Conservation (phyloP, 1,140 invertebrate genomes). For the Pogonomyrmex barbatus region DNA sequence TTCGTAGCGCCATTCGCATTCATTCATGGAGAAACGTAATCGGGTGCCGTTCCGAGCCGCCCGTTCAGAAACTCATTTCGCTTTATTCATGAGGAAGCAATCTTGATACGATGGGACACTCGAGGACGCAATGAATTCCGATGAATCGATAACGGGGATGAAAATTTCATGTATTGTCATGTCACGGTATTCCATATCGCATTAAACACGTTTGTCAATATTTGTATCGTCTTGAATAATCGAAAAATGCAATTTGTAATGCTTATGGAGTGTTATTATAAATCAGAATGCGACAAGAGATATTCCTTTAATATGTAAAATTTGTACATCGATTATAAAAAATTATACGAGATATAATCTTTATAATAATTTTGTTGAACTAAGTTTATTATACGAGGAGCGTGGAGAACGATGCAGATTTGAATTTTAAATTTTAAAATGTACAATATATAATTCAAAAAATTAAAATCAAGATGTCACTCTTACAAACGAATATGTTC, state of each 20-base stretch:
- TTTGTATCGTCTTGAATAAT: background rate
- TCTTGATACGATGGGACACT: conserved; percentile 25
- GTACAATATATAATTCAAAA: background rate
- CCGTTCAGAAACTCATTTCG: conserved; percentile 57
- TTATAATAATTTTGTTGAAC: background rate
- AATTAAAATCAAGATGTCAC: background rate
- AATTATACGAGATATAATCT: no score
- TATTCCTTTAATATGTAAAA: background rate
- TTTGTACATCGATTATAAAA: no score
- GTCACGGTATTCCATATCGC: background rate
- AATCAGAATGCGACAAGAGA: background rate
- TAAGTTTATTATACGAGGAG: no score
- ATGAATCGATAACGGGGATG: conserved; percentile 55
- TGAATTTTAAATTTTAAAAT: background rate
- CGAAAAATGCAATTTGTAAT: background rate
- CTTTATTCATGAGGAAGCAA: conserved; percentile 62
- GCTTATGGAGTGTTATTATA: background rate
- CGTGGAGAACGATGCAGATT: background rate
- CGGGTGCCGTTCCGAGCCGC: background rate
- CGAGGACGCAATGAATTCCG: conserved; percentile 40
- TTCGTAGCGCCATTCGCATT: conserved; percentile 31
- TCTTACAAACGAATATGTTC: background rate
- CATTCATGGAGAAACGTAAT: conserved; percentile 61
- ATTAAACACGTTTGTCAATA: background rate
- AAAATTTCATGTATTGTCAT: conserved; percentile 48